Conservation (phyloP, 2,113 vertebrate species). For the Osmerus mordax region DNA sequence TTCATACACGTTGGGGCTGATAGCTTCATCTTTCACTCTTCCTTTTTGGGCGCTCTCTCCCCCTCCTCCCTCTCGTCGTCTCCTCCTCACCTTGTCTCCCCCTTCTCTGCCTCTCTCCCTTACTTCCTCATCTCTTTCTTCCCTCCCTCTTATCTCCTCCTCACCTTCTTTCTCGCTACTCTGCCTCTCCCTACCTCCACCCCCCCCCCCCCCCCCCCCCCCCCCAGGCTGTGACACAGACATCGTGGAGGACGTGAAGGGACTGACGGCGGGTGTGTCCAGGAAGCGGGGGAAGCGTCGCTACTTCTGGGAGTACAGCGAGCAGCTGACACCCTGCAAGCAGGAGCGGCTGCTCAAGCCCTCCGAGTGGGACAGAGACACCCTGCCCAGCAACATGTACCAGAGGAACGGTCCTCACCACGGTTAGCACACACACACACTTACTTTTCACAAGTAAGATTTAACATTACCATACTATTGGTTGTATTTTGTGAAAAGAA, state of each 20-base stretch:
- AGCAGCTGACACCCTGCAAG: slow-evolving; percentile 88
- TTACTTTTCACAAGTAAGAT: no score
- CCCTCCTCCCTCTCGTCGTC: background rate
- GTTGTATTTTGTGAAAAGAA: no score
- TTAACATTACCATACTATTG: no score
- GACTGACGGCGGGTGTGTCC: slow-evolving; percentile 86
- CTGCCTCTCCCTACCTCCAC: background rate
- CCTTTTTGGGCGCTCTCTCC: background rate
- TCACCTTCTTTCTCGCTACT: background rate
- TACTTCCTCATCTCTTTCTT: background rate
- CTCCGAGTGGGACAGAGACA: slow-evolving; percentile 93
- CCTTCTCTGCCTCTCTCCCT: background rate
- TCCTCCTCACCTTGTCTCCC: background rate
- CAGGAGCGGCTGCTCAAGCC: slow-evolving; percentile 94
- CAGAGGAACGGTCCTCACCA: slow-evolving; percentile 92
- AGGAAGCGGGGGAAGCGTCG: slow-evolving; percentile 92
- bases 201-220: background rate
- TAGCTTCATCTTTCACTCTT: background rate
- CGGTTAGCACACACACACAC: slow-evolving; percentile 11
- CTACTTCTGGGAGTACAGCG: slow-evolving; percentile 99
- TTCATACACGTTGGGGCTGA: no score
- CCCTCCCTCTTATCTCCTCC: background rate
- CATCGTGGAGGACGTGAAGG: slow-evolving; percentile 89
- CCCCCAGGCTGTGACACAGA: slow-evolving; percentile 89
- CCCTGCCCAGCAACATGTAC: slow-evolving; percentile 96